These are phyloP conservation scores for Vannuccia rotundouncinata DNA, from an alignment of 2,888 invertebrate genomes.

Conservation along the genomic window DNA sequence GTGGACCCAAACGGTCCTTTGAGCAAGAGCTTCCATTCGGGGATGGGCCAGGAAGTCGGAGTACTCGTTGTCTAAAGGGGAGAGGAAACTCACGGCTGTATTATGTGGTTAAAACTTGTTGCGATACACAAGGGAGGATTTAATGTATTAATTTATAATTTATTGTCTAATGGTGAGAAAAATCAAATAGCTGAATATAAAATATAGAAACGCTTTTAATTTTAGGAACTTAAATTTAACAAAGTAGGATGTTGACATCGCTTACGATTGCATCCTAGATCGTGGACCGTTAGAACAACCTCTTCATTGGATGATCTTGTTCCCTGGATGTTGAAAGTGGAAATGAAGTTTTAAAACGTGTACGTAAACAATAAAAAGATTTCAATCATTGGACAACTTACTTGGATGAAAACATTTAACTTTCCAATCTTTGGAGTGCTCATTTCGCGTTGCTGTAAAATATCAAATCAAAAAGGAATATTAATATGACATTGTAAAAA, in stretches of 20 bases:
- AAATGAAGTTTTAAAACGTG: background rate
- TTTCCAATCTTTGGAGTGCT: background rate
- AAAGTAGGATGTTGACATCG: background rate
- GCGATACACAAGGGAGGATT: no score
- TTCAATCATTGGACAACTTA: background rate
- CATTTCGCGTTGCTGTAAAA: no score
- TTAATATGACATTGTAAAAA: no score
- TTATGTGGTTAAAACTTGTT: no score
- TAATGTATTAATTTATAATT: no score
- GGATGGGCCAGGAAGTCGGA: background rate
- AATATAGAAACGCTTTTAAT: no score
- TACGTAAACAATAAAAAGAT: background rate
- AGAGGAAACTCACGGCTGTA: no score
- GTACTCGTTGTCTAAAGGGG: background rate
- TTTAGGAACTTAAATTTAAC: no score
- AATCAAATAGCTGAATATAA: no score
- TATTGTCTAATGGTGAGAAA: no score
- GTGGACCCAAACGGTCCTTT: background rate
- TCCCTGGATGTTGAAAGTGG: background rate
- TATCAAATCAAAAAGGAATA: no score
- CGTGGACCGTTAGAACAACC: slow-evolving; percentile 76
- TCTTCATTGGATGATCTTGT: background rate
- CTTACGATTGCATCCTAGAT: slow-evolving; percentile 66
- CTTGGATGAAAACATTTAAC: background rate
- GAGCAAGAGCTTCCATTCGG: background rate